Evolutionary conservation across 2,113 vertebrate genomes (phyloP), one percentile per base, ranked within the genome.

Genomic region (Spea bombifrons): DNA sequence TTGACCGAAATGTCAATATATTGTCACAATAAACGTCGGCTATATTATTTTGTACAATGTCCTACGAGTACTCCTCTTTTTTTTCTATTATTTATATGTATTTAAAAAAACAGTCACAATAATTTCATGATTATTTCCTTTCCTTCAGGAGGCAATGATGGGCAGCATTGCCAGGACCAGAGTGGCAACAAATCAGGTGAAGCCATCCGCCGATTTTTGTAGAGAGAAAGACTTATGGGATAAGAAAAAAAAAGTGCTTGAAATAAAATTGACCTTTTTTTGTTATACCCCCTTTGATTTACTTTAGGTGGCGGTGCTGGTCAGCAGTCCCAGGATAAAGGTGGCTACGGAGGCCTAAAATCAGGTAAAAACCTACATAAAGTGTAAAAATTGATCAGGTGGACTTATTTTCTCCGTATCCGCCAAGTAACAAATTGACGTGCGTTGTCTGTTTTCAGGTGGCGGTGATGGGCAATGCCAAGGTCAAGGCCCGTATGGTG

Each of bases 151-250:
- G 73, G 73, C 52, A 12, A 12, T 50, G 61, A 61, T 66, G 73
- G 61, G 1, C 49, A 49, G 48, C n/a, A n/a, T n/a, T 48, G 61
- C n/a, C 73, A 75, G 12, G 73, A 50, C 48, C 66, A 9, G 44
- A 61, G 48, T 75, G 73, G 73, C n/a, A 8, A 9, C 4, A 75
- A 53, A 53, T 75, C 48, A 66, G 73, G 73, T 75, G 66, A 75
- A 30, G 8, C 5, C 7, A 7, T 72, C 5, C 15, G 8, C 48
- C 0, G 47, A 68, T 10, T 65, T 65, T 10, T 5, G 8, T 8
- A 52, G 5, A 52, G 49, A 52, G 8, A 52, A 52, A 5, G 10
- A 52, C 50, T 7, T 7, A 52, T 52, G 5, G 12, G 9, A 13
- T 57, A 57, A 57, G 15, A 57, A 57, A 52, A 57, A 57, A 57